These are phyloP conservation scores for Mythimna albipuncta DNA, from an alignment of 2,888 invertebrate genomes.

Conservation along the genomic window DNA sequence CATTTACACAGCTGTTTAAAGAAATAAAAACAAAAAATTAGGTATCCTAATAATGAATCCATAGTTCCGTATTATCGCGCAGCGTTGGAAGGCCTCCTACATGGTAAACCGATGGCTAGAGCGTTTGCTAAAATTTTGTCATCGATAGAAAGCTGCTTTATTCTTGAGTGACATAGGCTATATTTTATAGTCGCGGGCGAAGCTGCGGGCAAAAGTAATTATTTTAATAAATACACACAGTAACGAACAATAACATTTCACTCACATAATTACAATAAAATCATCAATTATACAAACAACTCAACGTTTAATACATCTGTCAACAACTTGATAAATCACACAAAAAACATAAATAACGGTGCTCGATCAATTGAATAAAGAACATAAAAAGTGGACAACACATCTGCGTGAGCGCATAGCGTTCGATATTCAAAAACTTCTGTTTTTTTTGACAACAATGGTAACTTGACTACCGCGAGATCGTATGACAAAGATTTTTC, in stretches of 20 bases:
- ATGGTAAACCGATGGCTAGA: too few species aligned
- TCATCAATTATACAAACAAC: slow-evolving; percentile 59
- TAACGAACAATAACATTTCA: not conserved
- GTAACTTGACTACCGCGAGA: slow-evolving; percentile 81
- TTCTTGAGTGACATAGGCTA: too few species aligned
- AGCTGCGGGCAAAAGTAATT: too few species aligned
- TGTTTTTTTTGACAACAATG: slow-evolving; percentile 77
- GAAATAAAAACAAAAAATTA: too few species aligned
- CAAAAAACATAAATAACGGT: slow-evolving; percentile 80
- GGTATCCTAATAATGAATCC: not conserved
- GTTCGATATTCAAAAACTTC: slow-evolving; percentile 83
- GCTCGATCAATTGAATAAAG: slow-evolving; percentile 80
- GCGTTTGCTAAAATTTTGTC: too few species aligned
- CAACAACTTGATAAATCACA: slow-evolving; percentile 77
- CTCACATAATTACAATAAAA: slow-evolving; percentile 46
- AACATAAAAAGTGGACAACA: slow-evolving; percentile 84
- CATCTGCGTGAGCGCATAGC: slow-evolving; percentile 83
- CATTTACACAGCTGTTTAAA: not conserved
- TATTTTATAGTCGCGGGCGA: too few species aligned
- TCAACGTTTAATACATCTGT: slow-evolving; percentile 70
- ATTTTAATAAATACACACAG: not conserved
- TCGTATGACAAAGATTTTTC: slow-evolving; percentile 74
- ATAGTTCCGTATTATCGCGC: not conserved
- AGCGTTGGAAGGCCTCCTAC: too few species aligned
- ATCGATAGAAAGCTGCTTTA: too few species aligned